Evolutionary conservation across 1,140 invertebrate genomes (phyloP).

Genomic region (Parasteatoda tepidariorum): DNA sequence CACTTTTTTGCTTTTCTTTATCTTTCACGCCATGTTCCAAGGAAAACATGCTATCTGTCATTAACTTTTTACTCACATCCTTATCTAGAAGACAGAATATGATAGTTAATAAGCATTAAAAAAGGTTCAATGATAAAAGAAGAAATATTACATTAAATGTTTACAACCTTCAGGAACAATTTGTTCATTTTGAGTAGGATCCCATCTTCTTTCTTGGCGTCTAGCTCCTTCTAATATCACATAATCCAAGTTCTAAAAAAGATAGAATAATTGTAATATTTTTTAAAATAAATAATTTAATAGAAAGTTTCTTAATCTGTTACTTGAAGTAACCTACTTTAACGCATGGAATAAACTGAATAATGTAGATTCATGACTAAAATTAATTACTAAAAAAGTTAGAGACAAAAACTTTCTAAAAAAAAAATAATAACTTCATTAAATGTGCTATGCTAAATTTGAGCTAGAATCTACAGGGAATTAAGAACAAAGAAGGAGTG

Average conservation of each 20-base stretch:
- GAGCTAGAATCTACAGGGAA: too few species aligned
- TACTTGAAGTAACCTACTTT: too few species aligned
- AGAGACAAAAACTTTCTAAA: too few species aligned
- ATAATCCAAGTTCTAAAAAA: slow-evolving; percentile 95
- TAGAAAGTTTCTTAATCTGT: too few species aligned
- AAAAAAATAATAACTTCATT: too few species aligned
- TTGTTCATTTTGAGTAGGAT: slow-evolving; percentile 96
- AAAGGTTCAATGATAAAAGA: not conserved
- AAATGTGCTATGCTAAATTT: too few species aligned
- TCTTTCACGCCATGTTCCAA: slow-evolving; percentile 92
- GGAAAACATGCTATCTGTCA: slow-evolving; percentile 95
- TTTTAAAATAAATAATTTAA: too few species aligned
- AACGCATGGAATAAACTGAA: too few species aligned
- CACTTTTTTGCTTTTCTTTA: slow-evolving; percentile 76
- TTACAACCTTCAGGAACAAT: slow-evolving; percentile 71
- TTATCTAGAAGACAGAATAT: slow-evolving; percentile 78
- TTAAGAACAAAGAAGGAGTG: too few species aligned
- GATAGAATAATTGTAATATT: slow-evolving; percentile 2
- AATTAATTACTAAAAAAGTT: too few species aligned
- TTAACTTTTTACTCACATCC: slow-evolving; percentile 85
- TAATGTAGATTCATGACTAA: too few species aligned
- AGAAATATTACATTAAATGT: not conserved
- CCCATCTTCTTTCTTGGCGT: slow-evolving; percentile 97
- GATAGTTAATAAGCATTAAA: not conserved
- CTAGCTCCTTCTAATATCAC: slow-evolving; percentile 93